Evolutionary conservation across 2,113 vertebrate species (phyloP).

Genomic region (Misgurnus anguillicaudatus): DNA sequence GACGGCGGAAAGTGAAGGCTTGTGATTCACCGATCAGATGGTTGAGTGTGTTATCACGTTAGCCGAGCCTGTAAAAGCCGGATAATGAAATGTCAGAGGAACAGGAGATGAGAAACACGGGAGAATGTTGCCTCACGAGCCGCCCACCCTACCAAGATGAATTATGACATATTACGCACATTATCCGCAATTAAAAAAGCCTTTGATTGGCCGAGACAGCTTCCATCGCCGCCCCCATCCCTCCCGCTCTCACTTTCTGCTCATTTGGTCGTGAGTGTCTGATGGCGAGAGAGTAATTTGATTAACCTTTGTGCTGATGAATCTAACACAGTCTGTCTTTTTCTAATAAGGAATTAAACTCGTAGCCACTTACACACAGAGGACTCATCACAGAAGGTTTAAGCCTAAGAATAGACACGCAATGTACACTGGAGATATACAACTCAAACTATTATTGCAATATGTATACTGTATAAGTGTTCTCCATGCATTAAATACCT

Average conservation of each 20-base stretch:
- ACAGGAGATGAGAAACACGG: conserved; percentile 44
- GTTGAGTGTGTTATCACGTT: conserved; percentile 42
- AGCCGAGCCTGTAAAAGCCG: conserved; percentile 48
- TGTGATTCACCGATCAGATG: conserved; percentile 51
- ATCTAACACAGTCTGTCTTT: conserved; percentile 43
- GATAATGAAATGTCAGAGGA: conserved; percentile 50
- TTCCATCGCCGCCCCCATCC: conserved; percentile 39
- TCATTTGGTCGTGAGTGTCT: conserved; percentile 45
- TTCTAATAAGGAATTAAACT: conserved; percentile 27
- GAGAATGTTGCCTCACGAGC: conserved; percentile 26
- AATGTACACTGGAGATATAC: background rate
- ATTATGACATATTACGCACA: conserved; percentile 56
- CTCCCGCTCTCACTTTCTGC: conserved; percentile 20
- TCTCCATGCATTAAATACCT: background rate
- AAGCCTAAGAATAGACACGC: background rate
- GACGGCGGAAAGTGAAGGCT: conserved; percentile 44
- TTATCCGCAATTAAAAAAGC: conserved; percentile 55
- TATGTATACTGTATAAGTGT: background rate
- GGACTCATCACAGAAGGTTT: background rate
- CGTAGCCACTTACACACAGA: background rate
- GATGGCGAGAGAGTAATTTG: conserved; percentile 52
- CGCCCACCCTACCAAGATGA: conserved; percentile 41
- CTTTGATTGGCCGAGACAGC: conserved; percentile 45
- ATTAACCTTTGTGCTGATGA: conserved; percentile 54
- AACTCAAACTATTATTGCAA: background rate